Percentiles rank a stretch among this genome's conserved stretches.
These are phyloP conservation scores for Drosophila rhopaloa DNA, from an alignment of 1,140 invertebrate genomes.

Conservation along the genomic window DNA sequence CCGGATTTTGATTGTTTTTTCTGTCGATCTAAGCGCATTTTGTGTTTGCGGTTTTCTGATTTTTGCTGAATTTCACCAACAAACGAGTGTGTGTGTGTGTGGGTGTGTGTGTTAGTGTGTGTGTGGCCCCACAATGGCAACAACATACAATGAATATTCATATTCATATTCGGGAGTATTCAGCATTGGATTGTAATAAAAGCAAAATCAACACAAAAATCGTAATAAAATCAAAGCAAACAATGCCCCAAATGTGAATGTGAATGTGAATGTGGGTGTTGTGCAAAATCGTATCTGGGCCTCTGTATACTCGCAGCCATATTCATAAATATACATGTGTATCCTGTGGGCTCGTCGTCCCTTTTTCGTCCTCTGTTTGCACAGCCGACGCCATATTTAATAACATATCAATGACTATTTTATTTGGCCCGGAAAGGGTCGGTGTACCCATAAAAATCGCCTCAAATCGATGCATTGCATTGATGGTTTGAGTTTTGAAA, in stretches of 20 bases:
- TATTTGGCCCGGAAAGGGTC: slow-evolving; percentile 21
- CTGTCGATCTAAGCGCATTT: slow-evolving; percentile 78
- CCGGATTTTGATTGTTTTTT: slow-evolving; percentile 55
- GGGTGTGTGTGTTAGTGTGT: slow-evolving; percentile 1
- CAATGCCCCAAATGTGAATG: slow-evolving; percentile 48
- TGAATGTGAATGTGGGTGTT: background rate
- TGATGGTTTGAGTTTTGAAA: background rate
- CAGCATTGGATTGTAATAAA: slow-evolving; percentile 77
- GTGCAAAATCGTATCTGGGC: slow-evolving; percentile 13
- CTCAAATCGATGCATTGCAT: slow-evolving; percentile 19
- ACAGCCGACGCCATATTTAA: slow-evolving; percentile 71
- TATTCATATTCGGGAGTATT: slow-evolving; percentile 33
- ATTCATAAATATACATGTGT: slow-evolving; percentile 44
- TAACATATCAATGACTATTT: slow-evolving; percentile 77
- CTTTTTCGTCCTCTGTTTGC: slow-evolving; percentile 40
- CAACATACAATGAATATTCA: slow-evolving; percentile 46
- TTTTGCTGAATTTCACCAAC: slow-evolving; percentile 64
- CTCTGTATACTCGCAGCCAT: slow-evolving; percentile 7
- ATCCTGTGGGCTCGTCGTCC: slow-evolving; percentile 27
- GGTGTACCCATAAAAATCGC: background rate
- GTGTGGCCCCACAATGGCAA: slow-evolving; percentile 32
- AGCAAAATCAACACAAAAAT: slow-evolving; percentile 82
- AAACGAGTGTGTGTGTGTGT: background rate
- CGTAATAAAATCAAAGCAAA: slow-evolving; percentile 81
- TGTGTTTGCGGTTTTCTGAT: slow-evolving; percentile 71